These are phyloP conservation scores for Gobio gobio DNA, from an alignment of 2,113 vertebrate genomes.

Conservation along the genomic window DNA sequence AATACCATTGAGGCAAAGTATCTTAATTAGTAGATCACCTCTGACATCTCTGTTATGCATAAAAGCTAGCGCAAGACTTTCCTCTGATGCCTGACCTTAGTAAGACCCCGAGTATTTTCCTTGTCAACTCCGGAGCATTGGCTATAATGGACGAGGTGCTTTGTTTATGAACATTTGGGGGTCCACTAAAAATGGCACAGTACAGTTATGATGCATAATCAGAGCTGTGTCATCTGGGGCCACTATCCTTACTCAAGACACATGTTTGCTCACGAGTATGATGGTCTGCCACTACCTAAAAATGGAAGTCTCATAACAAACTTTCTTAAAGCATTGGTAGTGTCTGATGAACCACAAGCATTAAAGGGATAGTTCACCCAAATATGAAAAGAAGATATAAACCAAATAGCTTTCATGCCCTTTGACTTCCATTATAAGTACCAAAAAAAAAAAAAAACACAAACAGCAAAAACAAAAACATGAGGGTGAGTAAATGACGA, in stretches of 20 bases:
- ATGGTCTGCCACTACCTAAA: background rate
- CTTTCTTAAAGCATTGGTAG: background rate
- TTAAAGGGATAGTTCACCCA: background rate
- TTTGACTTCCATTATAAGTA: background rate
- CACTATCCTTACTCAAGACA: background rate
- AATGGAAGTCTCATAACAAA: background rate
- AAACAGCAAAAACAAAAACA: background rate
- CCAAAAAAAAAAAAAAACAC: too few relatives aligned
- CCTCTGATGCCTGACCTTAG: background rate
- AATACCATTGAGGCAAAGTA: conserved; percentile 54
- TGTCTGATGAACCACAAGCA: background rate
- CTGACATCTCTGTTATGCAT: conserved; percentile 42
- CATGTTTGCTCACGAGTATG: background rate
- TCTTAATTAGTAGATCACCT: conserved; percentile 51
- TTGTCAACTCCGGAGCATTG: conserved; percentile 48
- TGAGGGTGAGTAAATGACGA: background rate
- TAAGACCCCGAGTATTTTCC: background rate
- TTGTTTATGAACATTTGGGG: conserved; percentile 58
- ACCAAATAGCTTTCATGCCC: background rate
- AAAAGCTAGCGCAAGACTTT: conserved; percentile 45
- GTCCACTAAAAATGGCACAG: conserved; percentile 59
- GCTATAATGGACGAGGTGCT: conserved; percentile 37
- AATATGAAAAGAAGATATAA: background rate
- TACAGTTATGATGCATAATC: conserved; percentile 48
- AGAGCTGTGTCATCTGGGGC: background rate